Evolutionary conservation across 2,113 vertebrate species (phyloP), one percentile per base, ranked within the genome.

Genomic region (Herpetotheres cachinnans): DNA sequence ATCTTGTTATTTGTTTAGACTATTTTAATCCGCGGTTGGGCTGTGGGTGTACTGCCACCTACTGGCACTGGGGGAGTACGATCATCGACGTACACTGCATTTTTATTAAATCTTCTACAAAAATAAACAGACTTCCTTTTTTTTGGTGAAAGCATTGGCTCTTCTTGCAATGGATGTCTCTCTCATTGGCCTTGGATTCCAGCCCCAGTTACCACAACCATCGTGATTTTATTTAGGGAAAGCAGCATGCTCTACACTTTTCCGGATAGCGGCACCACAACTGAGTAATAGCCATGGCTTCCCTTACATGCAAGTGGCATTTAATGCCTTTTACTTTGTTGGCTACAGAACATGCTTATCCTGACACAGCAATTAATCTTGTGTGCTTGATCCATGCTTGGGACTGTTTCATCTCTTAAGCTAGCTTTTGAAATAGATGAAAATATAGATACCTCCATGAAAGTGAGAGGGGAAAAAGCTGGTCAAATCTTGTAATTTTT

Each of bases 1-100:
- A 76, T 40, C 15, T 54, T 95, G 32, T 14, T 40, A 2, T 66
- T 69, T 44, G 26, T 46, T 88, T 11, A 47, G 30, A 34, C 66
- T 55, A 44, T 18, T 67, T 29, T 76, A 86, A 70, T 26, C 40
- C 21, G 3, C 16, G 72, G n/a, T 66, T 70, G 12, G 20, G 6
- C 40, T 86, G 95, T 96, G 89, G 65, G 46, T 93, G 21, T 96
- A 59, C 96, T 98, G 98, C 97, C 98, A 97, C 87, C 97, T 98
- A 81, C 96, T 98, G 97, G 97, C 84, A 11, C 62, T 69, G 20
- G 21, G 46, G 56, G 44, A 73, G 84, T 72, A 20, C 71, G 90
- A 89, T 36, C 42, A 52, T 25, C 20, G 59, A 5, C 26, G 49
- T 56, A 9, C 3, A 29, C 25, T 21, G 5, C 16, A 3, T 18